Conservation (phyloP, 1,140 invertebrate genomes). For the Drosophila lini region DNA sequence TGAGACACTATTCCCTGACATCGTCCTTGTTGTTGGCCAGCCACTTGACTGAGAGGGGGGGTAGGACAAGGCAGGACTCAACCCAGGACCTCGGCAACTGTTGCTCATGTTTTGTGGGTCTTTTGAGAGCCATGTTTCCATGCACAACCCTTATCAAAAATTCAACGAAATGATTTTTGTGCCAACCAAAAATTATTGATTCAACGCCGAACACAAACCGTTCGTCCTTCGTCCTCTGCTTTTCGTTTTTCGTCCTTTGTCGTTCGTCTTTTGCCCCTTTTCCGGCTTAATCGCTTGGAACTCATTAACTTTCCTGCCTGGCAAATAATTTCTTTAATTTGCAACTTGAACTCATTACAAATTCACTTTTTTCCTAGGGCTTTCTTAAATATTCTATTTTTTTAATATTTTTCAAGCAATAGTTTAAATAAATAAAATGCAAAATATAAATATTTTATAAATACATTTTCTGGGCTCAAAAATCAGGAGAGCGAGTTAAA, state of each 20-base stretch:
- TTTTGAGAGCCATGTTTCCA: background rate
- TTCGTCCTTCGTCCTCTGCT: background rate
- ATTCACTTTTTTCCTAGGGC: background rate
- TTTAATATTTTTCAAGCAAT: background rate
- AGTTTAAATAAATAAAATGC: too few species aligned
- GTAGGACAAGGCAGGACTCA: background rate
- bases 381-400: background rate
- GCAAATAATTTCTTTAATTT: conserved; percentile 28
- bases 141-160: conserved; percentile 51
- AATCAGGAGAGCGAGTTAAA: too few species aligned
- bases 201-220: conserved; percentile 23
- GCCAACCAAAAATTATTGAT: conserved; percentile 16
- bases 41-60: conserved; percentile 33
- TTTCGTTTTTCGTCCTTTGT: background rate
- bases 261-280: background rate
- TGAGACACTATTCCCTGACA: conserved; percentile 42
- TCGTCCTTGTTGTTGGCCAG: conserved; percentile 28
- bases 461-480: too few species aligned
- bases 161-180: conserved; percentile 39
- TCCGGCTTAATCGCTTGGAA: conserved; percentile 37
- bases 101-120: conserved; percentile 36
- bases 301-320: conserved; percentile 36
- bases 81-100: conserved; percentile 21
- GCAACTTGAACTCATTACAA: background rate
- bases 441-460: too few species aligned